Evolutionary conservation across 2,888 invertebrate species (phyloP), one percentile per base, ranked within the genome.

Genomic region (Agrilus cyanescens): DNA sequence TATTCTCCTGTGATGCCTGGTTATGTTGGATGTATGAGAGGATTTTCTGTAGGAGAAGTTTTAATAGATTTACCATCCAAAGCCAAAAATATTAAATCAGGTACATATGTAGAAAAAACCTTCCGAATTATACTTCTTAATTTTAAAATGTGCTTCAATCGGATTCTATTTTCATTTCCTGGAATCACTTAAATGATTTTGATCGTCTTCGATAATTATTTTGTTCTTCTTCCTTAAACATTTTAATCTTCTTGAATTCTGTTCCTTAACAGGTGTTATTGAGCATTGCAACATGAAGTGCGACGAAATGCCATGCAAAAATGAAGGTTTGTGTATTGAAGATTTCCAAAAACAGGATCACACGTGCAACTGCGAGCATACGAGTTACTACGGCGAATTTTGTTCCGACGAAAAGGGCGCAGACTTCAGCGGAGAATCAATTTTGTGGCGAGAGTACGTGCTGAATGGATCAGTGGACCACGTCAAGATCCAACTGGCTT

Each of bases 371-470:
- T 93, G 91, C 53, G 86, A 88, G 54, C 76, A 85, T 47, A 91
- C 91, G 1, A 91, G 90, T 44, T 93, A 90, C 61, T 83, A 86
- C 52, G 91, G 91, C 12, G 87, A 89, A 54, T 79, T 81, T 55
- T 91, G 91, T 58, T 81, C 82, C 51, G 87, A 88, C 66, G 89
- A 91, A 61, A 88, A 88, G 60, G 91, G 88, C 1, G 90, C 89
- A 0, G 86, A 86, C 57, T 91, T 91, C 53, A 85, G 85, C 52
- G 90, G 90, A 0, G 86, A 88, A 58, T 87, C 89, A 13, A 82
- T 83, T 46, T 64, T 91, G 32, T 83, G 85, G 57, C 73, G 88
- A 37, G 83, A 83, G 56, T 88, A 86, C 60, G 73, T 80, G 4
- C 63, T 85, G 8, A 73, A 78, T 45, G 81, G 80, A 4, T 76